A percentile compares a stretch with the other conserved stretches of the same genome.
Evolutionary conservation across 1,140 invertebrate species (phyloP).

Genomic region (Colletes gigas): DNA sequence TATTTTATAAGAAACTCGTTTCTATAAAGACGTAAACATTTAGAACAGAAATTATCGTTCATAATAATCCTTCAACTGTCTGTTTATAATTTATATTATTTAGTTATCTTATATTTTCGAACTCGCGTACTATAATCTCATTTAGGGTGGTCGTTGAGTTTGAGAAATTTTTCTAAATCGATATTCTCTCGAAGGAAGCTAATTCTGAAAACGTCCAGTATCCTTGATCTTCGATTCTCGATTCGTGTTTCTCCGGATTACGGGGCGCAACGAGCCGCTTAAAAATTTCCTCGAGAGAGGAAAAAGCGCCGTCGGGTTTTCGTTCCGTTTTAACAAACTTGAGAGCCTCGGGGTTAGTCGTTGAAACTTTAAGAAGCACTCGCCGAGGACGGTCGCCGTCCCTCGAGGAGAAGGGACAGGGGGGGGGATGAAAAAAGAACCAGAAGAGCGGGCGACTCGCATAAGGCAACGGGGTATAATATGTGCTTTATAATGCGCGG

Average conservation of each 20-base stretch:
- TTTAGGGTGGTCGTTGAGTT: too few species aligned
- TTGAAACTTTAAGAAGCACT: constrained; percentile 48
- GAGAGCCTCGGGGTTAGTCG: not conserved
- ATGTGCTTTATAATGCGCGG: constrained; percentile 60
- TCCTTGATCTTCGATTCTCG: not conserved
- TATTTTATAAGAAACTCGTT: too few species aligned
- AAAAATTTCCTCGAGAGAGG: not conserved
- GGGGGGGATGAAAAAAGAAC: not conserved
- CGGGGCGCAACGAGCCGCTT: not conserved
- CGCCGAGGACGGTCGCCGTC: not conserved
- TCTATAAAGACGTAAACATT: too few species aligned
- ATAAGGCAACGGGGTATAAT: constrained; percentile 51
- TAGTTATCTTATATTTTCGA: too few species aligned
- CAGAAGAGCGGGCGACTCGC: constrained; percentile 25
- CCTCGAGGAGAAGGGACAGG: not conserved
- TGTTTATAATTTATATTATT: too few species aligned
- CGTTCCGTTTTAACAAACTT: not conserved
- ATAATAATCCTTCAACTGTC: too few species aligned
- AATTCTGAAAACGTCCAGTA: too few species aligned
- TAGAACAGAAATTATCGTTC: too few species aligned
- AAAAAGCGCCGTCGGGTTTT: not conserved
- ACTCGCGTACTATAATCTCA: too few species aligned
- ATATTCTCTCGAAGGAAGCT: too few species aligned
- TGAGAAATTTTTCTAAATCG: too few species aligned
- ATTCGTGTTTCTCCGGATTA: not conserved